These are phyloP conservation scores for Hyla sarda DNA, from an alignment of 2,113 vertebrate genomes.

Conservation along the genomic window DNA sequence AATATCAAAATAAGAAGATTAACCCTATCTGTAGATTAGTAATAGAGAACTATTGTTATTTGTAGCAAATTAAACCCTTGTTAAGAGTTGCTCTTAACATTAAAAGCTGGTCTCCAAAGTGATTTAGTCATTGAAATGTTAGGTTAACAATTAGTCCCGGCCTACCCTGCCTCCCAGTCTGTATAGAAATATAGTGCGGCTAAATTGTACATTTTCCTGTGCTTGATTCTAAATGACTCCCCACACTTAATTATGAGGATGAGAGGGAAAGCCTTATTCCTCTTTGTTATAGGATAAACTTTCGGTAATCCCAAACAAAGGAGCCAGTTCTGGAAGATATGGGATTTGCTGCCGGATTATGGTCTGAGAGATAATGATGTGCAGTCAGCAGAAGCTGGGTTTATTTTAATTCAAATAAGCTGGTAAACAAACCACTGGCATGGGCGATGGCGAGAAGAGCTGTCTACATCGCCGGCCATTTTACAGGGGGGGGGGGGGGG, in stretches of 20 bases:
- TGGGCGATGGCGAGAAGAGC: constrained; percentile 83
- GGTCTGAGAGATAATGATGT: constrained; percentile 92
- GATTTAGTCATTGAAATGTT: constrained; percentile 77
- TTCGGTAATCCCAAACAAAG: constrained; percentile 99
- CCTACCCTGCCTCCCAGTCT: constrained; percentile 72
- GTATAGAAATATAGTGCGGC: constrained; percentile 75
- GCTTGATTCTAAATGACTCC: constrained; percentile 96
- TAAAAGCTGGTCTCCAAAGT: constrained; percentile 72
- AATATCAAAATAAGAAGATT: constrained; percentile 56
- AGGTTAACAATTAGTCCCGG: constrained; percentile 78
- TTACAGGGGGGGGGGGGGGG: constrained; percentile 60
- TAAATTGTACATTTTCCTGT: constrained; percentile 84
- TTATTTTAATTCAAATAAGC: constrained; percentile 99
- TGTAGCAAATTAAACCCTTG: constrained; percentile 65
- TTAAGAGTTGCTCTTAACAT: constrained; percentile 71
- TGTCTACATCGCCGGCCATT: constrained; percentile 78
- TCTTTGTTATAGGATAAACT: constrained; percentile 99
- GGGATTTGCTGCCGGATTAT: constrained; percentile 94
- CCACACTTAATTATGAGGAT: constrained; percentile 99
- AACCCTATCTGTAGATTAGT: constrained; percentile 70
- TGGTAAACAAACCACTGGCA: constrained; percentile 96
- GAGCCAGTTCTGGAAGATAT: constrained; percentile 92
- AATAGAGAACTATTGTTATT: constrained; percentile 61
- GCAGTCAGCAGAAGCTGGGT: constrained; percentile 93
- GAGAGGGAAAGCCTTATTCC: constrained; percentile 97